Evolutionary conservation across 2,113 vertebrate genomes (phyloP).

Genomic region (Lagopus muta): DNA sequence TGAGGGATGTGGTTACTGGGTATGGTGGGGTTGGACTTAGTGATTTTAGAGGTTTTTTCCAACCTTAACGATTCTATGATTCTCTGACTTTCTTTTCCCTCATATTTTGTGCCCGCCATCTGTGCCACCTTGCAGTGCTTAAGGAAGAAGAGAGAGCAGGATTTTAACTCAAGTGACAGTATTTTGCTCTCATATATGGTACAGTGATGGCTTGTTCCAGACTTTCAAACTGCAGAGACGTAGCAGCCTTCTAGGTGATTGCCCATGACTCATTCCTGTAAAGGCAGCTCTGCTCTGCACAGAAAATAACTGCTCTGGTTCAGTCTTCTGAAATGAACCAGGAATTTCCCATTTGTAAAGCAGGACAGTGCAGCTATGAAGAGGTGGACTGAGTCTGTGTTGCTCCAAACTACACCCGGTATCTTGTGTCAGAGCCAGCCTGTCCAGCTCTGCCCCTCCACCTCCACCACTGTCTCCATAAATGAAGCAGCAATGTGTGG

Average conservation of each 20-base stretch:
- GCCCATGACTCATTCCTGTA: background rate
- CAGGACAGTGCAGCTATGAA: background rate
- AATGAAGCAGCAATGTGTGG: background rate
- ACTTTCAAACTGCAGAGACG: background rate
- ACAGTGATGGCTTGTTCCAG: background rate
- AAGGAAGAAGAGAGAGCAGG: background rate
- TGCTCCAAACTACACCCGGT: background rate
- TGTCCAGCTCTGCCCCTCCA: background rate
- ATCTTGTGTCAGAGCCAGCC: background rate
- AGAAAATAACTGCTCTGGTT: background rate
- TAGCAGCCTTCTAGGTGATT: background rate
- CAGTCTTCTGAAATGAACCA: background rate
- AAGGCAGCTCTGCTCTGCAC: background rate
- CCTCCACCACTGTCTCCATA: accelerated
- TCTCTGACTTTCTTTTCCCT: background rate
- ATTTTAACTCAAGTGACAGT: background rate
- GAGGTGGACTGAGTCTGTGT: background rate
- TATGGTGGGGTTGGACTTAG: too few species aligned
- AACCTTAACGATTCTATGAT: too few species aligned
- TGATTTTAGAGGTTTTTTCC: too few species aligned
- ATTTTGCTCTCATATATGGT: background rate
- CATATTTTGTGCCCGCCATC: background rate
- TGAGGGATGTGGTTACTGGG: too few species aligned
- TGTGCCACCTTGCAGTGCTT: background rate
- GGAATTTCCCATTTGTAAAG: background rate